These are phyloP conservation scores for Napeogenes inachia DNA, from an alignment of 2,888 invertebrate genomes.

Conservation along the genomic window DNA sequence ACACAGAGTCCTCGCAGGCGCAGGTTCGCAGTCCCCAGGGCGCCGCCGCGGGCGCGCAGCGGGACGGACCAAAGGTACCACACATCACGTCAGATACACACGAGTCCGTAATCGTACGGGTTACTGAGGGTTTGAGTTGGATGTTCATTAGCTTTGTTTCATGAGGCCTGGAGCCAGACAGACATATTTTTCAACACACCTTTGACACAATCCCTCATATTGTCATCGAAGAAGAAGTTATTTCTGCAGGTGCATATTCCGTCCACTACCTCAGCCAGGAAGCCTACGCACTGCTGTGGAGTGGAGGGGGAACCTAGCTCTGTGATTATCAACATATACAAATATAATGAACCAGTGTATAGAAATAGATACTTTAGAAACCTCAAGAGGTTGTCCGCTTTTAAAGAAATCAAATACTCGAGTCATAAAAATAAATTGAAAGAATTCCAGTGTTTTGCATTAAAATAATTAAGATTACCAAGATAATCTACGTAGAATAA, in stretches of 20 bases:
- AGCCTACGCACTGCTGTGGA: slow-evolving; percentile 47
- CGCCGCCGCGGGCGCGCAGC: slow-evolving; percentile 43
- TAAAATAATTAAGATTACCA: too few species aligned
- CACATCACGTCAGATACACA: slow-evolving; percentile 54
- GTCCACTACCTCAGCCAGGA: slow-evolving; percentile 45
- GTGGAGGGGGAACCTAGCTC: slow-evolving; percentile 60
- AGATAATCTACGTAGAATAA: too few species aligned
- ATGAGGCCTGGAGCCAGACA: too few species aligned
- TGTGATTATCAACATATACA: slow-evolving; percentile 27
- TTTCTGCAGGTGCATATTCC: slow-evolving; percentile 58
- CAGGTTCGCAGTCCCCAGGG: slow-evolving; percentile 50
- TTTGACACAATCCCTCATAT: slow-evolving; percentile 63
- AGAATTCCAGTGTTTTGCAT: too few species aligned
- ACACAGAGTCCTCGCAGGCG: slow-evolving; percentile 55
- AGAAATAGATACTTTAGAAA: too few species aligned
- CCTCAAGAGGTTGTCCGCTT: too few species aligned
- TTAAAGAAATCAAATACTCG: too few species aligned
- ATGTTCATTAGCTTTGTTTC: too few species aligned
- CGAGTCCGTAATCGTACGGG: slow-evolving; percentile 48
- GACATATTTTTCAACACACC: slow-evolving; percentile 38
- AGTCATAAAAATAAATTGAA: too few species aligned
- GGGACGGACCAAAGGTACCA: slow-evolving; percentile 55
- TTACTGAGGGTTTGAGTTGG: slow-evolving; percentile 39
- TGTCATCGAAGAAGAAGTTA: slow-evolving; percentile 60
- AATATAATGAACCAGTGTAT: too few species aligned